phyloP scores from a whole-genome alignment of 2,888 invertebrate genomes.

The Prenolepis imparis region DNA sequence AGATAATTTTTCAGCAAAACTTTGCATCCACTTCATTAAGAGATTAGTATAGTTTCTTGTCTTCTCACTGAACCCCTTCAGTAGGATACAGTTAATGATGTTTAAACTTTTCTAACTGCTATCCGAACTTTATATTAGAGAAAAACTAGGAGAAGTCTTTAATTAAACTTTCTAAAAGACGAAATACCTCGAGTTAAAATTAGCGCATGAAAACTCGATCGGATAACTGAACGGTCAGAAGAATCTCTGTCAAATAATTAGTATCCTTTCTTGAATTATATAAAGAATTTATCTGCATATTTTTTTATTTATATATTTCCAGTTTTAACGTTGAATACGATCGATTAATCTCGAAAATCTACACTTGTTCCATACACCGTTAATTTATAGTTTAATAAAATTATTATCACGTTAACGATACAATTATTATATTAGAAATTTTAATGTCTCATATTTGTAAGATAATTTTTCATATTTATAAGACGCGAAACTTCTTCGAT shows the following conservation, averaged over 20 bases:
- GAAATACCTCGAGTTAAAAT: constrained; percentile 77
- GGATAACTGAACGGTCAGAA: constrained; percentile 76
- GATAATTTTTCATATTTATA: not conserved
- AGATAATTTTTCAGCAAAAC: constrained; percentile 41
- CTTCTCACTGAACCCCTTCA: constrained; percentile 60
- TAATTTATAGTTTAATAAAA: constrained; percentile 2
- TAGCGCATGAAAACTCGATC: constrained; percentile 75
- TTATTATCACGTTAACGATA: not conserved
- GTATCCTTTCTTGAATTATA: not conserved
- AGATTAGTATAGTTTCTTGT: constrained; percentile 67
- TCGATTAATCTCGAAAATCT: not conserved
- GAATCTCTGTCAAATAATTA: constrained; percentile 64
- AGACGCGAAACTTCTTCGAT: not conserved
- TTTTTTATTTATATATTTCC: not conserved
- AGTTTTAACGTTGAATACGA: not conserved
- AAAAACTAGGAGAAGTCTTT: constrained; percentile 74
- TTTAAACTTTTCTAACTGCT: constrained; percentile 77
- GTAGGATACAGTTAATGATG: constrained; percentile 74
- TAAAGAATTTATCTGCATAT: not conserved
- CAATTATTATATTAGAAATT: not conserved
- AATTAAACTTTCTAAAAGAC: constrained; percentile 78
- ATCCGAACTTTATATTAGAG: constrained; percentile 71
- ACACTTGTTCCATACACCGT: not conserved
- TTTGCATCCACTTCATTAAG: constrained; percentile 67
- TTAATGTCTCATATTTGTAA: not conserved